A percentile compares a stretch with the other conserved stretches of the same genome.
Conservation (phyloP, 2,113 vertebrate genomes). For the Salvelinus namaycush region DNA sequence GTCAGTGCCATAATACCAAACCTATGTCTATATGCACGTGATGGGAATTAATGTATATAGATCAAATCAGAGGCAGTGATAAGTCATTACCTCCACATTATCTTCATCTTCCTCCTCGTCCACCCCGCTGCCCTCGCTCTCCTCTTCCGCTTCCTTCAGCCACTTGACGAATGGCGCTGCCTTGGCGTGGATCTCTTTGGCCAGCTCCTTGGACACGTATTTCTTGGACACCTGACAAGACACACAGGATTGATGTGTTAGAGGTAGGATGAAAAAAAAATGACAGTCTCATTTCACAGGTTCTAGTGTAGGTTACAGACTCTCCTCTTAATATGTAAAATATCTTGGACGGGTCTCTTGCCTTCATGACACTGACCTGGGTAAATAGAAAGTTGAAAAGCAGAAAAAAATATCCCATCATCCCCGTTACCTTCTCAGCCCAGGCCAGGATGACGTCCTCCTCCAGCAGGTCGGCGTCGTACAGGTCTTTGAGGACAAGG, state of each 20-base stretch:
- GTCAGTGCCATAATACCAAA: too few species aligned
- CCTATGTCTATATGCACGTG: too few species aligned
- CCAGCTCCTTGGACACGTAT: slow-evolving; percentile 95
- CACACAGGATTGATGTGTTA: not conserved
- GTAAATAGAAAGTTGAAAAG: too few species aligned
- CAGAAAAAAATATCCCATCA: not conserved
- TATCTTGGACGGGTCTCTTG: too few species aligned
- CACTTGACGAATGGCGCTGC: slow-evolving; percentile 97
- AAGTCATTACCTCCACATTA: slow-evolving; percentile 85
- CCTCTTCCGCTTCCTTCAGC: slow-evolving; percentile 97
- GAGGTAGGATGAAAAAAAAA: not conserved
- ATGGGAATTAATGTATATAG: not conserved
- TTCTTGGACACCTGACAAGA: slow-evolving; percentile 90
- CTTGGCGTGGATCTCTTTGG: slow-evolving; percentile 97
- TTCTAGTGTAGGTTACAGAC: not conserved
- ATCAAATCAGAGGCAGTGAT: not conserved
- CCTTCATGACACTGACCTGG: too few species aligned
- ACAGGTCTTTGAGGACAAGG: slow-evolving; percentile 94
- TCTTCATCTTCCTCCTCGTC: slow-evolving; percentile 77
- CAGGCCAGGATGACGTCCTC: slow-evolving; percentile 95
- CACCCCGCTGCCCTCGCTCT: slow-evolving; percentile 91
- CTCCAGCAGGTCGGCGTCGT: slow-evolving; percentile 93
- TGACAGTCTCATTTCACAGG: not conserved
- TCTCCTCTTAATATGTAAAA: too few species aligned
- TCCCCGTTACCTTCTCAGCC: slow-evolving; percentile 87